These are phyloP conservation scores for Cololabis saira DNA, from an alignment of 2,113 vertebrate genomes.

Conservation along the genomic window DNA sequence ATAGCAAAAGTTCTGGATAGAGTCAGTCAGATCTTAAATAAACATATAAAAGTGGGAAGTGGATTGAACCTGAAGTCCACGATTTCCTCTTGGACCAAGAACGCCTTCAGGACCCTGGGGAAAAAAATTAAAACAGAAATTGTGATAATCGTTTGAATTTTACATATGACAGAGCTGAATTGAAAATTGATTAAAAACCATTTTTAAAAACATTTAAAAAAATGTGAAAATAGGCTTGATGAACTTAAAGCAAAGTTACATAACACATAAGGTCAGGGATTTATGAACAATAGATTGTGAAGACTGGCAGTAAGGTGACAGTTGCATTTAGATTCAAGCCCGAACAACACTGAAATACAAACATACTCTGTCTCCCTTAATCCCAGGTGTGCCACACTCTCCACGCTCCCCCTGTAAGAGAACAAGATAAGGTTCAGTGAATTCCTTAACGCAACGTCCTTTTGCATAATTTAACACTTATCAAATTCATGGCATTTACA, in stretches of 20 bases:
- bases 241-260: too few relatives aligned
- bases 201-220: too few relatives aligned
- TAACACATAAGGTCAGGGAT: too few relatives aligned
- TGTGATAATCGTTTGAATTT: background rate
- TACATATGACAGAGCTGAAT: background rate
- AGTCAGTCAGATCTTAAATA: too few relatives aligned
- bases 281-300: too few relatives aligned
- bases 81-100: constrained; percentile 82
- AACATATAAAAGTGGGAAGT: too few relatives aligned
- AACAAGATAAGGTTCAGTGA: constrained; percentile 16
- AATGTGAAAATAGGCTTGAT: too few relatives aligned
- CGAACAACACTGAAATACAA: background rate
- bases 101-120: constrained; percentile 88
- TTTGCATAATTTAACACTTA: constrained; percentile 3
- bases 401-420: constrained; percentile 87
- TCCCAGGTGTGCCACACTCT: constrained; percentile 90
- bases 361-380: constrained; percentile 90
- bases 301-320: too few relatives aligned
- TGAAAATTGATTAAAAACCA: background rate
- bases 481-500: constrained; percentile 2
- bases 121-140: background rate
- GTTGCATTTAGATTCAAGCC: too few relatives aligned
- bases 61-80: constrained; percentile 85
- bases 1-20: too few relatives aligned
- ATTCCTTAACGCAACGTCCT: background rate